Evolutionary conservation across 1,140 invertebrate genomes (phyloP), one percentile per base, ranked within the genome.

Genomic region (Ceratina calcarata): DNA sequence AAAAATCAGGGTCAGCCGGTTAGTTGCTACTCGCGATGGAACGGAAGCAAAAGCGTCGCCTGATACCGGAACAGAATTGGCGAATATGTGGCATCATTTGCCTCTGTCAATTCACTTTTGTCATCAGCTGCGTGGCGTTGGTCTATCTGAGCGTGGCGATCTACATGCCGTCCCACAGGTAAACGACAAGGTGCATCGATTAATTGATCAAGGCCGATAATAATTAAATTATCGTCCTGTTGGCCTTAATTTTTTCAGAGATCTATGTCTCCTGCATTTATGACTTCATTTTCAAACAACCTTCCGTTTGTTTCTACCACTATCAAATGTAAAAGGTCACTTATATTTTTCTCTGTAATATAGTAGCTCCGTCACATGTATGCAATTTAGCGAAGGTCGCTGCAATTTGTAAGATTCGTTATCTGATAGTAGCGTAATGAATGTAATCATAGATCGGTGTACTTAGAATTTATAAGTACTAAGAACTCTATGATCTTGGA

Each of bases 81-180:
- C 92, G 95, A 78, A 95, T 96, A 86, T 96, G 95, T 87, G 94
- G 95, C 64, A 94, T 94, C 70, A 96, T 96, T 84, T 96, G 95
- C 92, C 89, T 96, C 24, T 96, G 95, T 89, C 95, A 96, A 89
- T 92, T 96, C 81, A 96, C 95, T 8, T 94, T 96, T 80, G 95
- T 96, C 18, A 92, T 96, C 78, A 95, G 95, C 86, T 95, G 95
- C 81, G 96, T 96, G 64, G 94, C 95, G 67, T 93, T 96, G 77
- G 95, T 96, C 57, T 96, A 96, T 88, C 91, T 96, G 37, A 94
- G 95, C 55, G 95, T 96, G 27, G 96, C 95, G 66, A 94, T 96
- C 84, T 96, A 96, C 89, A 94, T 95, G 83, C 96, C 96, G 37
- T 94, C 95, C 32, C 94, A 94, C 85, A 93, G 91, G 92, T 93